These are phyloP conservation scores for Lycorma delicatula DNA, from an alignment of 1,140 invertebrate genomes.

Conservation along the genomic window DNA sequence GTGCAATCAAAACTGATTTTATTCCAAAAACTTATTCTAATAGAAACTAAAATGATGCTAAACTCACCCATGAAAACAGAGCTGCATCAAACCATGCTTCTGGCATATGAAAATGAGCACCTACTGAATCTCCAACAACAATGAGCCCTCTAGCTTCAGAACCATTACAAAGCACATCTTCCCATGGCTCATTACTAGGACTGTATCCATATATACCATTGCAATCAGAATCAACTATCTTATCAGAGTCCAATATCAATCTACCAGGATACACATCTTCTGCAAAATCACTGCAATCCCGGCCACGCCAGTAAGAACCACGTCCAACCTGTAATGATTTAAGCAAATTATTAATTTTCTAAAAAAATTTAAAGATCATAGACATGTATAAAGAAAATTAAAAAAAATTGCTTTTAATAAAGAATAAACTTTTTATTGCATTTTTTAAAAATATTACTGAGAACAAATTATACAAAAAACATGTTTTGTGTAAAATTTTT, in stretches of 20 bases:
- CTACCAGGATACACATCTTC: slow-evolving; percentile 38
- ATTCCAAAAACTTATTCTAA: too few species aligned
- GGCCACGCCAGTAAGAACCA: slow-evolving; percentile 42
- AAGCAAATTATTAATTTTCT: too few species aligned
- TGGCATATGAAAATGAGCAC: slow-evolving; percentile 46
- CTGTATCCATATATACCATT: slow-evolving; percentile 42
- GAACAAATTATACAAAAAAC: too few species aligned
- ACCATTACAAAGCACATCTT: slow-evolving; percentile 38
- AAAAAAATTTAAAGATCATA: too few species aligned
- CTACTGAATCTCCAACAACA: slow-evolving; percentile 45
- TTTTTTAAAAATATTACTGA: too few species aligned
- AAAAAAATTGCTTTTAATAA: too few species aligned
- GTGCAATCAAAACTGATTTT: too few species aligned
- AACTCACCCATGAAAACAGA: slow-evolving; percentile 33
- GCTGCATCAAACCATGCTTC: slow-evolving; percentile 40
- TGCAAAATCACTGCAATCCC: slow-evolving; percentile 41
- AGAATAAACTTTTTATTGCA: too few species aligned
- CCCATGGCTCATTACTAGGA: slow-evolving; percentile 35
- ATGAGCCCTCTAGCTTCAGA: slow-evolving; percentile 37
- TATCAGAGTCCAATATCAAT: slow-evolving; percentile 33
- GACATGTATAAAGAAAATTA: too few species aligned
- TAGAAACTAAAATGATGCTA: too few species aligned
- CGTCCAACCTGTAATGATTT: slow-evolving; percentile 25
- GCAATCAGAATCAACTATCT: slow-evolving; percentile 40
- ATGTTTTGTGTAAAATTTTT: too few species aligned